phyloP scores from a whole-genome alignment of 2,113 vertebrate genomes.

The Coptodon rendalli region DNA sequence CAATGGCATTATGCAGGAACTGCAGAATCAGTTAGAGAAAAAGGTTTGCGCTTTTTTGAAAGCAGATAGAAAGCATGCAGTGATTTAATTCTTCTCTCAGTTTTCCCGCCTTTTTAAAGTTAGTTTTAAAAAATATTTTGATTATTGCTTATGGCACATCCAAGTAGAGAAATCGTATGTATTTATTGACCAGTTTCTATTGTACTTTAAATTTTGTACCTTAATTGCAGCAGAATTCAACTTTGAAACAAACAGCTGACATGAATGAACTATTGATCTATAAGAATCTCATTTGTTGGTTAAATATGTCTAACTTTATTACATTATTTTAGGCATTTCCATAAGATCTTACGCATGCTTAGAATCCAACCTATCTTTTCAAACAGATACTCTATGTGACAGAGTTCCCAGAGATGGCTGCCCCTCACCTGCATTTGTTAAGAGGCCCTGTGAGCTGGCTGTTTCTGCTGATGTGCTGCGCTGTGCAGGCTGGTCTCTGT shows the following conservation, averaged over 20 bases:
- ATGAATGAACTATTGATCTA: background rate
- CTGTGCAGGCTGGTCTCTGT: constrained; percentile 62
- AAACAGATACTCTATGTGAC: constrained; percentile 70
- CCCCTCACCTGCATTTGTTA: constrained; percentile 45
- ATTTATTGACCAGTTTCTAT: background rate
- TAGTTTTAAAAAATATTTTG: background rate
- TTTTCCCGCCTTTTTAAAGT: background rate
- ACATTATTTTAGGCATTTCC: background rate
- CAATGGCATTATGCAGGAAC: background rate
- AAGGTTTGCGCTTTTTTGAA: too few relatives aligned
- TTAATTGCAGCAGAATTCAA: background rate
- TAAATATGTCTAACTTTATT: background rate
- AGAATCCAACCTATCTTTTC: constrained; percentile 7
- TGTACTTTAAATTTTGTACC: background rate
- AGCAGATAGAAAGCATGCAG: background rate
- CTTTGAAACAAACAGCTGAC: background rate
- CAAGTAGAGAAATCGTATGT: background rate
- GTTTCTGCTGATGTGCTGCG: constrained; percentile 62
- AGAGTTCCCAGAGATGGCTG: constrained; percentile 65
- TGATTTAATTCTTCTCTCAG: background rate
- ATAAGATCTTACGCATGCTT: background rate
- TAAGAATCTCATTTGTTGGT: background rate
- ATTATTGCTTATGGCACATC: background rate
- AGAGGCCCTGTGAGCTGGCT: constrained; percentile 57
- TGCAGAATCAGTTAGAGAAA: background rate